phyloP scores from a whole-genome alignment of 2,113 vertebrate genomes.

The Caracal caracal region DNA sequence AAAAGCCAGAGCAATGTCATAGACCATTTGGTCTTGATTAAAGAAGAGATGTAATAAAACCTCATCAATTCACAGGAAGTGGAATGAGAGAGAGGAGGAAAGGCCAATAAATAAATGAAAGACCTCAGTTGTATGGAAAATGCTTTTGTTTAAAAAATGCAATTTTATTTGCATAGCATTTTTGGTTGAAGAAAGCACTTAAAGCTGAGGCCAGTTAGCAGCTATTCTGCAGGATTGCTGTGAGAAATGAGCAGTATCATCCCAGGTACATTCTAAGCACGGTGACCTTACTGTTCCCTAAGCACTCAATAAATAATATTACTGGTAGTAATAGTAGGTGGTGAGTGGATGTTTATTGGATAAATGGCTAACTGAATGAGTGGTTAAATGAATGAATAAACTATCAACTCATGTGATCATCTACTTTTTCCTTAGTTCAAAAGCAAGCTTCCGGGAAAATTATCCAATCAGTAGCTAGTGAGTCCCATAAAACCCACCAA shows the following conservation, averaged over 20 bases:
- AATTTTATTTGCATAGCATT: background rate
- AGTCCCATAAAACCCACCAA: background rate
- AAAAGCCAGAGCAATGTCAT: background rate
- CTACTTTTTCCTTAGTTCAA: background rate
- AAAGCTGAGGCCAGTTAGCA: background rate
- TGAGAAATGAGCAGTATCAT: background rate
- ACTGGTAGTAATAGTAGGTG: background rate
- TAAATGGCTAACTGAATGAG: background rate
- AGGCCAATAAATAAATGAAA: background rate
- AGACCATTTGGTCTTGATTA: constrained; percentile 47
- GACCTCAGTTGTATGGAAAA: background rate
- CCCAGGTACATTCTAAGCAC: background rate
- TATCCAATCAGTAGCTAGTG: background rate
- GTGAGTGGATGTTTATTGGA: background rate
- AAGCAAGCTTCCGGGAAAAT: constrained; percentile 13
- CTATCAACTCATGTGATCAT: background rate
- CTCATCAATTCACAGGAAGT: background rate
- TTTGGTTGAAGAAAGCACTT: background rate
- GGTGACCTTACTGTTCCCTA: background rate
- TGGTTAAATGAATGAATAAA: constrained; percentile 23
- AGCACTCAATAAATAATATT: background rate
- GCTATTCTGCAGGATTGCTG: background rate
- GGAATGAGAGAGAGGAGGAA: background rate
- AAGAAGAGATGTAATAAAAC: constrained; percentile 23
- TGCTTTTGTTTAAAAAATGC: background rate